A percentile compares a stretch with the other conserved stretches of the same genome.
Evolutionary conservation across 2,113 vertebrate species (phyloP).

Genomic region (Hippocampus mohnikei): DNA sequence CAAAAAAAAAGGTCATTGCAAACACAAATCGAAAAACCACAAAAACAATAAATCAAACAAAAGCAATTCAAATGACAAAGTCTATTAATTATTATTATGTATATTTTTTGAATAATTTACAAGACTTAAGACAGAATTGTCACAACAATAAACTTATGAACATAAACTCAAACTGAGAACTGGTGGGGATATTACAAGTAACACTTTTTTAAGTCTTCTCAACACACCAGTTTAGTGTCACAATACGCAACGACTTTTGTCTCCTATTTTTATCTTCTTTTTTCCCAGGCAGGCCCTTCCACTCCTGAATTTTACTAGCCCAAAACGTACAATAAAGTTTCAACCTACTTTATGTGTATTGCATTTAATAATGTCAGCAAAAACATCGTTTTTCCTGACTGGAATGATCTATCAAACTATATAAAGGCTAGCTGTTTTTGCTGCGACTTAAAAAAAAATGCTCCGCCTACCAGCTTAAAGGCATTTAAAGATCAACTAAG

Average conservation of each 20-base stretch:
- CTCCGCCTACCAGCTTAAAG: conserved; percentile 16
- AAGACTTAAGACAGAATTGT: background rate
- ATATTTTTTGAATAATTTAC: background rate
- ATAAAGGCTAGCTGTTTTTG: conserved; percentile 9
- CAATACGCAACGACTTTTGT: background rate
- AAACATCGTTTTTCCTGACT: conserved; percentile 8
- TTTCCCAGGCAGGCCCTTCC: background rate
- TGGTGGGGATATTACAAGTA: background rate
- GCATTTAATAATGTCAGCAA: conserved; percentile 11
- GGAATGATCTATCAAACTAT: conserved; percentile 13
- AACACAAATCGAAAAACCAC: too few species aligned
- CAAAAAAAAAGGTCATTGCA: too few species aligned
- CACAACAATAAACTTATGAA: background rate
- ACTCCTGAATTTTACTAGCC: background rate
- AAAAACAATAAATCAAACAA: too few species aligned
- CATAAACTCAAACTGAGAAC: background rate
- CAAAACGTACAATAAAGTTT: background rate
- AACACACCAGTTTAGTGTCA: background rate
- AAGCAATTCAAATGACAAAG: too few species aligned
- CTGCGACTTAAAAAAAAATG: conserved; percentile 30
- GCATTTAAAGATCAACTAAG: conserved; percentile 36
- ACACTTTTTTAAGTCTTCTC: background rate
- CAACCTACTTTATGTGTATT: conserved; percentile 7
- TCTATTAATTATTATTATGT: too few species aligned
- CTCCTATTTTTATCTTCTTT: background rate